These are phyloP conservation scores for Harpagus bidentatus DNA, from an alignment of 2,113 vertebrate genomes.

Conservation along the genomic window DNA sequence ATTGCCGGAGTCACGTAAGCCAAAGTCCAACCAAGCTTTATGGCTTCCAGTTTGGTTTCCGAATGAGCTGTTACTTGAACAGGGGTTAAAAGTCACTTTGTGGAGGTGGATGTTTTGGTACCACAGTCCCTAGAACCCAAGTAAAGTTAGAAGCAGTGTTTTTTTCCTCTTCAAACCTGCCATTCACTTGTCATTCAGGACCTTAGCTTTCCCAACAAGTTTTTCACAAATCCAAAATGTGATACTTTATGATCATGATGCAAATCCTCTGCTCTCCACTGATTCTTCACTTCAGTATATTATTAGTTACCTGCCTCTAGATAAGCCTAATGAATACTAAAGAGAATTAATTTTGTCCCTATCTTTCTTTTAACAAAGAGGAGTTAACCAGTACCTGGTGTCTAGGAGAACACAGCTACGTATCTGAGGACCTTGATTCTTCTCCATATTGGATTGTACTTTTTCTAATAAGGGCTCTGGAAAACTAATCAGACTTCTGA, in stretches of 20 bases:
- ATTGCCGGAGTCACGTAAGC: background rate
- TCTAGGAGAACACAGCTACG: background rate
- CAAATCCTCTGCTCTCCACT: background rate
- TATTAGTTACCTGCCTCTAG: background rate
- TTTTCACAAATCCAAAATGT: background rate
- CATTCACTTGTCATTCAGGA: background rate
- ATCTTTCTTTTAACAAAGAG: background rate
- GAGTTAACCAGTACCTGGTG: background rate
- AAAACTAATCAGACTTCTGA: slow-evolving; percentile 39
- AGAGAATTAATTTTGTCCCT: background rate
- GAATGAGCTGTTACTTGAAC: background rate
- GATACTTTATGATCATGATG: background rate
- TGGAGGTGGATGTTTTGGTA: background rate
- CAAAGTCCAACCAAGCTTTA: background rate
- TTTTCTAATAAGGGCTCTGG: slow-evolving; percentile 1
- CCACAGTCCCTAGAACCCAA: background rate
- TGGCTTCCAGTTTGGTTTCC: background rate
- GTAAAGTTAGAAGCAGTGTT: background rate
- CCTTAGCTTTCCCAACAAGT: background rate
- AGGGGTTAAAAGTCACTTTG: background rate
- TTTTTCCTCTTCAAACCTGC: background rate
- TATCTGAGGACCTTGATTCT: background rate
- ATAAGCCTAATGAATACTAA: background rate
- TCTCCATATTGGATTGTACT: background rate
- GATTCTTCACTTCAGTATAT: background rate